Conservation (phyloP, 2,797 vertebrate genomes). For the Chromobotia macracanthus region DNA sequence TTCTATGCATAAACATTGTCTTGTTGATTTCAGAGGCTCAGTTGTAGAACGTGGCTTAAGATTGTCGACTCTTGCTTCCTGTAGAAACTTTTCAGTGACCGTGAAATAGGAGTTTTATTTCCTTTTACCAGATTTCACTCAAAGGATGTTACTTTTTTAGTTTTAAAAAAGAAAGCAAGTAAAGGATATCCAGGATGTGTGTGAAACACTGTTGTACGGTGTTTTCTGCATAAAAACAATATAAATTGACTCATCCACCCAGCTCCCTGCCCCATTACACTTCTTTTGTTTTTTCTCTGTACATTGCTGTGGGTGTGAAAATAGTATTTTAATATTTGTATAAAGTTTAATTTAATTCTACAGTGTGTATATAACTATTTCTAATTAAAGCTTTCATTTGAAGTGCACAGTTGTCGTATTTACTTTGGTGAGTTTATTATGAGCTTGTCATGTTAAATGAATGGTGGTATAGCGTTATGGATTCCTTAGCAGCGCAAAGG, state of each 20-base stretch:
- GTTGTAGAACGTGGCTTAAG: slow-evolving; percentile 59
- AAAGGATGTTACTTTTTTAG: slow-evolving; percentile 48
- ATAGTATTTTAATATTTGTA: slow-evolving; percentile 99
- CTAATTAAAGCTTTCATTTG: slow-evolving; percentile 89
- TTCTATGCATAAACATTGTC: slow-evolving; percentile 78
- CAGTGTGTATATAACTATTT: slow-evolving; percentile 98
- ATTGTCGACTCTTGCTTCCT: slow-evolving; percentile 63
- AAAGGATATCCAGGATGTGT: slow-evolving; percentile 58
- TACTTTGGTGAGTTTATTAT: slow-evolving; percentile 47
- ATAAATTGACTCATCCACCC: slow-evolving; percentile 57
- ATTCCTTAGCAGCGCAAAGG: too few relatives aligned
- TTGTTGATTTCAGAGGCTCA: slow-evolving; percentile 68
- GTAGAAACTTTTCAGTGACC: slow-evolving; percentile 66
- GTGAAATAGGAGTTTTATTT: slow-evolving; percentile 60
- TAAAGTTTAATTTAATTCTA: slow-evolving; percentile 99
- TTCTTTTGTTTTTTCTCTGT: slow-evolving; percentile 78
- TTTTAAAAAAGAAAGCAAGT: slow-evolving; percentile 24
- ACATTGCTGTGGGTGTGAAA: slow-evolving; percentile 94
- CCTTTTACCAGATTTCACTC: slow-evolving; percentile 59
- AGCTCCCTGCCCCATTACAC: slow-evolving; percentile 64
- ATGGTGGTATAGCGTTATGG: not conserved
- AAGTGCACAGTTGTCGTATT: slow-evolving; percentile 71
- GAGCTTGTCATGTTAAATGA: not conserved
- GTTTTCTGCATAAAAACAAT: slow-evolving; percentile 57
- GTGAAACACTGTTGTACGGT: slow-evolving; percentile 78